phyloP scores from a whole-genome alignment of 2,888 invertebrate genomes.

The Cancer borealis region DNA sequence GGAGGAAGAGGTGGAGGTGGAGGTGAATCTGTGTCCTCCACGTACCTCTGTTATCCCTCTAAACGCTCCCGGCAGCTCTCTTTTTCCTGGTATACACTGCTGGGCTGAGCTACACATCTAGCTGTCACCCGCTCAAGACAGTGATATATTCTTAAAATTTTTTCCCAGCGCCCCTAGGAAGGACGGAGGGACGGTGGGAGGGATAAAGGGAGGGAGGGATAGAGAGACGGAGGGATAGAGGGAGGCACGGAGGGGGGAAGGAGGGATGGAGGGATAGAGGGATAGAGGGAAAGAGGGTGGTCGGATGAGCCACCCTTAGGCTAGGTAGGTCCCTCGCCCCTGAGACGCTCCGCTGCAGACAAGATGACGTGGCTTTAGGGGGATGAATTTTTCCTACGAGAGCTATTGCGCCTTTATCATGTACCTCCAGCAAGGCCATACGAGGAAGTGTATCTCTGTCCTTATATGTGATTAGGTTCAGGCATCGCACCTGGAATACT shows the following conservation, averaged over 20 bases:
- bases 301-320: neutral
- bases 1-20: neutral
- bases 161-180: neutral
- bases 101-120: neutral
- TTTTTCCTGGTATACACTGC: neutral
- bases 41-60: neutral
- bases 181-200: neutral
- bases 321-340: neutral
- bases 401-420: neutral
- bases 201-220: neutral
- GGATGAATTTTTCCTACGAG: conserved; percentile 34
- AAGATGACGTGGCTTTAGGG: conserved; percentile 36
- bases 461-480: neutral
- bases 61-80: neutral
- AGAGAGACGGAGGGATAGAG: no score
- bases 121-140: conserved; percentile 6
- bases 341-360: neutral
- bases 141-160: conserved; percentile 9
- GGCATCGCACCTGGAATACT: neutral
- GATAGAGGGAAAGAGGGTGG: neutral
- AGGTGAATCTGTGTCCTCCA: neutral
- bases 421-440: neutral
- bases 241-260: no score
- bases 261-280: no score
- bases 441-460: neutral